Evolutionary conservation across 2,113 vertebrate species (phyloP).

Genomic region (Pycnonotus jocosus): DNA sequence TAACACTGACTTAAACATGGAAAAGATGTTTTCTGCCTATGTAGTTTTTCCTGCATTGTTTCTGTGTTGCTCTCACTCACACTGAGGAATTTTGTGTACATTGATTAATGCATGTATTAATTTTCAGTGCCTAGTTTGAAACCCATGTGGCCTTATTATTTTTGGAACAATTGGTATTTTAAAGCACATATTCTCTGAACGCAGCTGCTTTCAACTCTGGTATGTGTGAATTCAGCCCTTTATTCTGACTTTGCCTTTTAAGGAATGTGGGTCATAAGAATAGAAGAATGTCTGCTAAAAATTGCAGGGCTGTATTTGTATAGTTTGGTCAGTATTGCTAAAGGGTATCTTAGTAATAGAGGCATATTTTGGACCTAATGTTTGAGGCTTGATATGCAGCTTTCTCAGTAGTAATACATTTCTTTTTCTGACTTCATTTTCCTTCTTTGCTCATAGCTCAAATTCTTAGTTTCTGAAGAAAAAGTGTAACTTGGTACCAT

Average conservation of each 20-base stretch:
- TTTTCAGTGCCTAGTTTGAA: neutral
- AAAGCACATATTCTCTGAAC: neutral
- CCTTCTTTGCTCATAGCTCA: neutral
- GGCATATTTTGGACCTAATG: neutral
- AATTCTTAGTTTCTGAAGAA: neutral
- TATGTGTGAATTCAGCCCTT: neutral
- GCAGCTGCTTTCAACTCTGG: neutral
- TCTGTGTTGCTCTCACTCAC: neutral
- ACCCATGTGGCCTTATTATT: neutral
- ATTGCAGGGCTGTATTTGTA: neutral
- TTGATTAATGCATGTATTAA: neutral
- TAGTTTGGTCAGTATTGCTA: neutral
- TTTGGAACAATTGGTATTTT: constrained; percentile 1
- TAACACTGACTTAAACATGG: neutral
- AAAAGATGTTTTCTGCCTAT: neutral
- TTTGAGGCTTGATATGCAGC: neutral
- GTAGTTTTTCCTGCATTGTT: neutral
- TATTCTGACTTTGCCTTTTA: neutral
- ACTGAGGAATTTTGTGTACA: neutral
- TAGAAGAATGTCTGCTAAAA: neutral
- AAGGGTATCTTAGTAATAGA: neutral
- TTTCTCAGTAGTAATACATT: neutral
- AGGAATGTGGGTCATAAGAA: neutral
- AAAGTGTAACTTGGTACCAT: neutral
- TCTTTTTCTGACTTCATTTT: neutral